These are phyloP conservation scores for Cryptotermes secundus DNA, from an alignment of 1,140 invertebrate species.

Conservation along the genomic window DNA sequence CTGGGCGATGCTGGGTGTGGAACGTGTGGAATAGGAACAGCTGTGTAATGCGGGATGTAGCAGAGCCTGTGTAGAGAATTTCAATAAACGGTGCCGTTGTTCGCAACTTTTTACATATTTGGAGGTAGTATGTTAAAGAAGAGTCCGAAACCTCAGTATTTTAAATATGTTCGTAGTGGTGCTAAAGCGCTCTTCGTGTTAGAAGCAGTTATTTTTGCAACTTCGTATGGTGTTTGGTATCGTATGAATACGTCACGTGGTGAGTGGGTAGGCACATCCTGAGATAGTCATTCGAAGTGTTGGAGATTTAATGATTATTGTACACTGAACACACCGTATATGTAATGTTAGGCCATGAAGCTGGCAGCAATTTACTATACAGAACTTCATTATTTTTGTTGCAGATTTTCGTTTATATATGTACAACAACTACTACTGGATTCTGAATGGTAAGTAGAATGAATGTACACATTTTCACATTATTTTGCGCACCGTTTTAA, in stretches of 20 bases:
- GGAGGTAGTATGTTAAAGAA: conserved; percentile 55
- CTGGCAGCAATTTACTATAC: no score
- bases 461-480: no score
- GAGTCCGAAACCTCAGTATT: conserved; percentile 53
- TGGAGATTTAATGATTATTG: not conserved
- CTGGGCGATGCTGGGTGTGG: no score
- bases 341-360: no score
- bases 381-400: conserved; percentile 36
- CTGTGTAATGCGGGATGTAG: not conserved
- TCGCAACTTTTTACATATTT: not conserved
- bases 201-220: conserved; percentile 54
- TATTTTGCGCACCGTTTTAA: not conserved
- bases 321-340: no score
- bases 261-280: conserved; percentile 41
- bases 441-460: conserved; percentile 48
- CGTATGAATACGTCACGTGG: conserved; percentile 62
- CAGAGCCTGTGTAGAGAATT: not conserved
- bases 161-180: conserved; percentile 42
- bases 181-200: conserved; percentile 53
- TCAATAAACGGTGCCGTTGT: not conserved
- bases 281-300: not conserved
- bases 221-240: conserved; percentile 58
- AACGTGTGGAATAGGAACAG: no score
- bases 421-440: conserved; percentile 57
- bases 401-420: conserved; percentile 61